Evolutionary conservation across 2,888 invertebrate genomes (phyloP).

Genomic region (Tubulanus polymorphus): DNA sequence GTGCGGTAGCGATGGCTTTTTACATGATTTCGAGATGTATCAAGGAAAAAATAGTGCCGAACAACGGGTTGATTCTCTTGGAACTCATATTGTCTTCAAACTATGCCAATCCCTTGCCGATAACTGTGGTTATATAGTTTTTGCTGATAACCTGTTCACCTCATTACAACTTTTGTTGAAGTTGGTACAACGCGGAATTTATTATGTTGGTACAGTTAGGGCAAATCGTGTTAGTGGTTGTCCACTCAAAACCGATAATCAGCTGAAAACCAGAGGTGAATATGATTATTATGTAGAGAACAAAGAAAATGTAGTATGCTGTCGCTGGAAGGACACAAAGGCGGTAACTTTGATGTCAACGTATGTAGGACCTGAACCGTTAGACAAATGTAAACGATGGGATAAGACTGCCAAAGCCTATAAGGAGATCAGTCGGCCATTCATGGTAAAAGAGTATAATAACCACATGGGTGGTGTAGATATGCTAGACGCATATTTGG

Average conservation of each 20-base stretch:
- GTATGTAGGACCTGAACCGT: constrained; percentile 27
- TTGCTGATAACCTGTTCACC: constrained; percentile 16
- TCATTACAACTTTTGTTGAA: constrained; percentile 7
- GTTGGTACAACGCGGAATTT: constrained; percentile 10
- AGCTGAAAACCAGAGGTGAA: no score
- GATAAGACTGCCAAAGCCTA: constrained; percentile 22
- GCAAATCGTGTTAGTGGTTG: constrained; percentile 1
- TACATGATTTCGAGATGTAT: constrained; percentile 15
- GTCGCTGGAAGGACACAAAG: constrained; percentile 1
- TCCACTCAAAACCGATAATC: not conserved
- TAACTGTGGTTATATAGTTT: constrained; percentile 12
- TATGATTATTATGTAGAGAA: no score
- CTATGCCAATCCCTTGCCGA: constrained; percentile 2
- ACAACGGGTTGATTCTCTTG: constrained; percentile 5
- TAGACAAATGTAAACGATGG: constrained; percentile 25
- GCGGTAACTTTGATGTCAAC: constrained; percentile 26
- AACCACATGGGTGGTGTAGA: constrained; percentile 36
- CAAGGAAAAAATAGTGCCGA: constrained; percentile 3
- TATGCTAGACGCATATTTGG: constrained; percentile 17
- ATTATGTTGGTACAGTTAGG: constrained; percentile 16
- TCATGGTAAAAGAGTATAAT: constrained; percentile 31
- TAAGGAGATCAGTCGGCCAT: constrained; percentile 24
- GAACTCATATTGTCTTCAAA: constrained; percentile 12
- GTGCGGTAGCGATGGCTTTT: constrained; percentile 5
- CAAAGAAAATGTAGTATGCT: not conserved